A percentile compares a stretch with the other conserved stretches of the same genome.
phyloP scores from a whole-genome alignment of 2,888 invertebrate species.

The Troides aeacus region DNA sequence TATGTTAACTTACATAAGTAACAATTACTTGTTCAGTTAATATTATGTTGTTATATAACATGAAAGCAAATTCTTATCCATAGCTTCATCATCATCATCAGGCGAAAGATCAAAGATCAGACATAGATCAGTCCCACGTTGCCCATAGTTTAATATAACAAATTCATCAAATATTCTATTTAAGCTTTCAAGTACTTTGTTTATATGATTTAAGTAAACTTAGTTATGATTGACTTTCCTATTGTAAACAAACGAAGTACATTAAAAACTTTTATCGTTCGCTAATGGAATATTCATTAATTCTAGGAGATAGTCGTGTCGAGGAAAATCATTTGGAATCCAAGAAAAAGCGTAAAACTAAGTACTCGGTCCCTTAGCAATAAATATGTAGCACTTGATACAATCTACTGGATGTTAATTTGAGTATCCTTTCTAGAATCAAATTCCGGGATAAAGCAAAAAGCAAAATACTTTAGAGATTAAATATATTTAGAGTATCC shows the following conservation, averaged over 20 bases:
- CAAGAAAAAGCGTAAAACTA: slow-evolving; percentile 14
- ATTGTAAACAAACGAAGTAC: background rate
- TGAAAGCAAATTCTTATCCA: no score
- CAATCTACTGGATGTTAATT: slow-evolving; percentile 5
- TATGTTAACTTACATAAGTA: no score
- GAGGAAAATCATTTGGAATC: slow-evolving; percentile 20
- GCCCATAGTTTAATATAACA: no score
- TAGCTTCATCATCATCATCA: no score
- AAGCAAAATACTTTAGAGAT: background rate
- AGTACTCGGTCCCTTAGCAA: slow-evolving; percentile 1
- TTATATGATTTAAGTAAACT: background rate
- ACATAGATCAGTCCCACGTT: no score
- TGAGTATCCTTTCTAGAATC: background rate
- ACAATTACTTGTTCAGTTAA: no score
- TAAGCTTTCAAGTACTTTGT: no score
- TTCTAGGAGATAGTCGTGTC: slow-evolving; percentile 23
- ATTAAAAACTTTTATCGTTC: slow-evolving; percentile 12
- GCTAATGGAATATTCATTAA: slow-evolving; percentile 17
- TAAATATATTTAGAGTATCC: background rate
- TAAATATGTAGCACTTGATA: slow-evolving; percentile 17
- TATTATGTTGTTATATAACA: no score
- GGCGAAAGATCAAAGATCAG: no score
- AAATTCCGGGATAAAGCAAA: background rate
- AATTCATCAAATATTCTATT: no score
- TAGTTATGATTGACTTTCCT: background rate